Conservation (phyloP, 2,113 vertebrate species). For the Sterrhoptilus dennistouni region DNA sequence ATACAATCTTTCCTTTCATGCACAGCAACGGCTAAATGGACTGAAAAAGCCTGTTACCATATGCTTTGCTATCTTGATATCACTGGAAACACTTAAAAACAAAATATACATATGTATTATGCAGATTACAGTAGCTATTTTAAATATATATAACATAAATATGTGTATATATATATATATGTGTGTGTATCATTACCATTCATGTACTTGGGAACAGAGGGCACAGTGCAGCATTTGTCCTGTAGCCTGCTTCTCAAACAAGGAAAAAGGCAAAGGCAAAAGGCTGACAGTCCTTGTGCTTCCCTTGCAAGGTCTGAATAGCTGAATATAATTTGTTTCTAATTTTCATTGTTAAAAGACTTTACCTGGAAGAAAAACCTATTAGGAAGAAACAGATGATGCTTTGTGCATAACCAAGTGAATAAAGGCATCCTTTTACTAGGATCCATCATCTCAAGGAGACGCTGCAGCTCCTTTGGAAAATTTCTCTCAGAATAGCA, state of each 20-base stretch:
- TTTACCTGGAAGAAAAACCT: neutral
- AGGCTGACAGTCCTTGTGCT: neutral
- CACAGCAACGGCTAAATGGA: neutral
- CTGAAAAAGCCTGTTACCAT: neutral
- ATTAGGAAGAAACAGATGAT: neutral
- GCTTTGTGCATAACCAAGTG: neutral
- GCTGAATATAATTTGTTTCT: constrained; percentile 2
- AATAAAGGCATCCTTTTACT: neutral
- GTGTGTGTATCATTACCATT: neutral
- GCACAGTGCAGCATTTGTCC: neutral
- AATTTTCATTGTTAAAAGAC: constrained; percentile 1
- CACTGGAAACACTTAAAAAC: neutral
- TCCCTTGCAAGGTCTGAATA: neutral
- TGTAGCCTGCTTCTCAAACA: neutral
- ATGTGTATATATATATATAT: too few species aligned
- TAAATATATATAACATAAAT: neutral
- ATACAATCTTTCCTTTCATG: neutral
- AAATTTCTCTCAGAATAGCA: neutral
- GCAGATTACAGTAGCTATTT: neutral
- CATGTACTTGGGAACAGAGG: neutral
- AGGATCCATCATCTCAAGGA: neutral
- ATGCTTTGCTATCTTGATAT: neutral
- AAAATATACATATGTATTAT: neutral
- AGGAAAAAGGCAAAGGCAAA: neutral
- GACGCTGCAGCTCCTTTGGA: neutral